Percentiles rank a stretch among this genome's conserved stretches.
phyloP scores from a whole-genome alignment of 2,888 invertebrate species.

The Agelastica alni region DNA sequence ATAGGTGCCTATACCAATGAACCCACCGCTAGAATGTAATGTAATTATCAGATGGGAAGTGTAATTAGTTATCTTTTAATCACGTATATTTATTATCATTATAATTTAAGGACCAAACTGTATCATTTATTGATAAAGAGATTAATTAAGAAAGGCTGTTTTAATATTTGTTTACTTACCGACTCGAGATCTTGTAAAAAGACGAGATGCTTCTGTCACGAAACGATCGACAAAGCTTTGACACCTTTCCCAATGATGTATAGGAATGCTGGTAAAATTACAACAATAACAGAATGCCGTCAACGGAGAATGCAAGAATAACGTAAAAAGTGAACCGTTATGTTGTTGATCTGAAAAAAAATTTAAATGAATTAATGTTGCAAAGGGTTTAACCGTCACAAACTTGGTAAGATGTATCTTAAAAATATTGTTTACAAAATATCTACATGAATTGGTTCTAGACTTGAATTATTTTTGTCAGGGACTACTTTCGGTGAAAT shows the following conservation, averaged over 20 bases:
- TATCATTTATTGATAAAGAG: neutral
- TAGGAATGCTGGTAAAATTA: slow-evolving; percentile 82
- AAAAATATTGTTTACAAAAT: no score
- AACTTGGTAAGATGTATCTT: slow-evolving; percentile 3
- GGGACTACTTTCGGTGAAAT: no score
- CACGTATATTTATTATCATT: no score
- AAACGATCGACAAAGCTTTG: slow-evolving; percentile 87
- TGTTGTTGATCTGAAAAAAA: slow-evolving; percentile 71
- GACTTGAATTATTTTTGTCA: no score
- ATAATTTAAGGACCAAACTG: no score
- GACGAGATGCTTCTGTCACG: slow-evolving; percentile 83
- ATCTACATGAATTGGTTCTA: no score
- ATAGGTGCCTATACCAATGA: no score
- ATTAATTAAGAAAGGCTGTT: neutral
- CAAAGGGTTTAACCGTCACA: no score
- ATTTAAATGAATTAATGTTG: neutral
- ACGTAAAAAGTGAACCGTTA: slow-evolving; percentile 91
- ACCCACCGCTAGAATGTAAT: no score
- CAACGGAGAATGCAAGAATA: slow-evolving; percentile 93
- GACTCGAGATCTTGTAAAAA: slow-evolving; percentile 80
- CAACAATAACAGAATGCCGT: slow-evolving; percentile 91
- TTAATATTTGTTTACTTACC: slow-evolving; percentile 64
- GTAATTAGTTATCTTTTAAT: no score
- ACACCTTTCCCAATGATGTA: slow-evolving; percentile 89
- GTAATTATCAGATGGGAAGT: no score